Evolutionary conservation across 2,113 vertebrate genomes (phyloP).

Genomic region (Nettapus auritus): DNA sequence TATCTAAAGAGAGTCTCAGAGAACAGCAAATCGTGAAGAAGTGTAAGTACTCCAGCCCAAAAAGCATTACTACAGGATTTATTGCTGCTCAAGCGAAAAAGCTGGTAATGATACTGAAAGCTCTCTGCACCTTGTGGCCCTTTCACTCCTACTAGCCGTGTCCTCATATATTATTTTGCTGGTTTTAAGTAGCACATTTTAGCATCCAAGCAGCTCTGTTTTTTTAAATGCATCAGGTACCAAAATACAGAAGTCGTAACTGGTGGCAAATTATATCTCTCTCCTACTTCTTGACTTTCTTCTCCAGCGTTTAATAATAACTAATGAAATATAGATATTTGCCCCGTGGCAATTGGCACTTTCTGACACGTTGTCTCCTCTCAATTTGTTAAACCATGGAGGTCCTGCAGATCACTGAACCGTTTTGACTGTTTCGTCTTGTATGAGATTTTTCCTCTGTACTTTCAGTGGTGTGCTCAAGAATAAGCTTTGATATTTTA

Average conservation of each 20-base stretch:
- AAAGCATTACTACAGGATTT: not conserved
- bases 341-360: not conserved
- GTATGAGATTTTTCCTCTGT: not conserved
- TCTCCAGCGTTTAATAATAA: not conserved
- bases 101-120: not conserved
- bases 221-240: not conserved
- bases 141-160: not conserved
- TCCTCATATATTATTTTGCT: not conserved
- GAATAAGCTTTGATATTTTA: not conserved
- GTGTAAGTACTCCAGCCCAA: not conserved
- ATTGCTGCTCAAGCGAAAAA: not conserved
- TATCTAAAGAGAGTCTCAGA: not conserved
- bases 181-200: not conserved
- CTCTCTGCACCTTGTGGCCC: not conserved
- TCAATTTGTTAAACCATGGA: not conserved
- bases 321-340: not conserved
- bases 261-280: not conserved
- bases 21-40: not conserved
- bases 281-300: not conserved
- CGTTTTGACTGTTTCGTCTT: not conserved
- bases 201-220: not conserved
- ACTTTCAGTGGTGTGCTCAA: not conserved
- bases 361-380: not conserved
- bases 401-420: not conserved
- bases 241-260: not conserved